Evolutionary conservation across 2,888 invertebrate species (phyloP), one percentile per base, ranked within the genome.

Genomic region (Ormia ochracea): DNA sequence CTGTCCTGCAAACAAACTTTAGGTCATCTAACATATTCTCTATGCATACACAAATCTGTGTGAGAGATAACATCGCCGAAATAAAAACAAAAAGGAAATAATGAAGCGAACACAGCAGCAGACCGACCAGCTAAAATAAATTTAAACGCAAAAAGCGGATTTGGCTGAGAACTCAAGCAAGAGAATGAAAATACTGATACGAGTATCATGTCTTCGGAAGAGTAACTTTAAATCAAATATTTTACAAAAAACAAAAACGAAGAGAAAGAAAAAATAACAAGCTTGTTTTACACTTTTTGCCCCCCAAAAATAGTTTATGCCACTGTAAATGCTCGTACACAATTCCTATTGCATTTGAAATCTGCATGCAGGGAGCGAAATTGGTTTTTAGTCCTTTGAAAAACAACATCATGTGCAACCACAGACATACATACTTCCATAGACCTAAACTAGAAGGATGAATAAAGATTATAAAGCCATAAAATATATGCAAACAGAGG

Each of bases 21-120:
- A 65, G 56, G 65, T 65, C 65, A 66, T 48, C 48, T 56, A 48
- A 58, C 65, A 74, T 74, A 74, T 58, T 74, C 58, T 74, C 56
- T 56, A 65, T 45, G 63, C 54, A 63, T 33, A 52, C 54, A 50
- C 38, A 61, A 59, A 73, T 38, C 56, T 58, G 73, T 73, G 33
- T 41, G 6, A 19, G 33, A 63, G 73, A 74, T 78, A 78, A 69
- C 41, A 78, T 78, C 78, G 26, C 41, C 50, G 10, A 52, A 70
- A 36, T 26, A 61, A 36, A 21, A 10, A 14, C 23, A 21, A 36
- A 45, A 31, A 28, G 28, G 6, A 21, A 56, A 65, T 41, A 66
- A 63, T 48, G 48, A 48, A 66, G 26, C 52, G 21, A 43, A 61
- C 14, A 28, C 38, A 45, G 56, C 17, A 48, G 31, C 10, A 33